These are phyloP conservation scores for Falco cherrug DNA, from an alignment of 2,797 vertebrate species.

Conservation along the genomic window DNA sequence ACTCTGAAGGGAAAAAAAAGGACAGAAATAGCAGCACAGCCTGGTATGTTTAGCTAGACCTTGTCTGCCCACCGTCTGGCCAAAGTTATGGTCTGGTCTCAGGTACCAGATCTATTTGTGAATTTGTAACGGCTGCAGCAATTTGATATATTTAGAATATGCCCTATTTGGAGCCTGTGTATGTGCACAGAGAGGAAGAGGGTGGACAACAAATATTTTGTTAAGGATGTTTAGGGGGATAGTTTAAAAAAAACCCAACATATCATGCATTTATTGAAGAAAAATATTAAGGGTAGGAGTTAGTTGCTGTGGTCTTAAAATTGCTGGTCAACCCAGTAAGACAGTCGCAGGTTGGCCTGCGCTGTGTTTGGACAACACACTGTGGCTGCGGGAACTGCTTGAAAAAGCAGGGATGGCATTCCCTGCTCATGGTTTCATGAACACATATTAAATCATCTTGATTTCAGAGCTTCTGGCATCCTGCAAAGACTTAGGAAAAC, in stretches of 20 bases:
- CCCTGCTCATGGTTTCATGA: not conserved
- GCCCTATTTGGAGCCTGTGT: not conserved
- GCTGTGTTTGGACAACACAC: not conserved
- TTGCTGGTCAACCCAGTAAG: not conserved
- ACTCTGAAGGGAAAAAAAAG: not conserved
- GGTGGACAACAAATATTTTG: conserved; percentile 42
- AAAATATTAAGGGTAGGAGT: not conserved
- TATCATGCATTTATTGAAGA: not conserved
- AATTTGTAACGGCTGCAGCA: not conserved
- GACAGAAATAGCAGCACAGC: conserved; percentile 23
- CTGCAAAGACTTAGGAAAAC: not conserved
- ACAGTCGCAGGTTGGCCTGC: not conserved
- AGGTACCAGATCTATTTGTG: conserved; percentile 13
- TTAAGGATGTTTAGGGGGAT: conserved; percentile 15
- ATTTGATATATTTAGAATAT: not conserved
- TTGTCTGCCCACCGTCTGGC: conserved; percentile 8
- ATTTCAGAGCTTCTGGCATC: not conserved
- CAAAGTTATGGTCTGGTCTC: not conserved
- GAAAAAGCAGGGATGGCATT: not conserved
- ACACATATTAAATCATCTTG: not conserved
- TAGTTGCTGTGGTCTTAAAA: not conserved
- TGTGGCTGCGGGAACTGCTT: fast-evolving
- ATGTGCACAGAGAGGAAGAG: not conserved
- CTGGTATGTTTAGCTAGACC: not conserved
- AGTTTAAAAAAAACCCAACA: not conserved